Percentiles rank a stretch among this genome's conserved stretches.
Evolutionary conservation across 2,113 vertebrate genomes (phyloP).

Genomic region (Delphinapterus leucas): DNA sequence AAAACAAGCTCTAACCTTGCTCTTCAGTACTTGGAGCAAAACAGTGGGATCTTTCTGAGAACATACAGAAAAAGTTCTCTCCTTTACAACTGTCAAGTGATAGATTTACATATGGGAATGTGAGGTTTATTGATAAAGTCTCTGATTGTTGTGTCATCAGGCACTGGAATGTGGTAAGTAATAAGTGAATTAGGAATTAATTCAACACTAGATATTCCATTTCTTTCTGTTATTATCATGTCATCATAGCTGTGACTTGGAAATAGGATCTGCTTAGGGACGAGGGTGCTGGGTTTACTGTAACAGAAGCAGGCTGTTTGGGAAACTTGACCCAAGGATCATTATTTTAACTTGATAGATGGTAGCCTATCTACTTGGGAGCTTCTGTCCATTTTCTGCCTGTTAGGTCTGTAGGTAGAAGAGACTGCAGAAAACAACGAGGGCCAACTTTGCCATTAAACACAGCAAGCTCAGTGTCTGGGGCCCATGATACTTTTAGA

Average conservation of each 20-base stretch:
- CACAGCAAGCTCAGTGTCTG: neutral
- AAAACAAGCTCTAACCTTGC: neutral
- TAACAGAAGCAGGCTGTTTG: neutral
- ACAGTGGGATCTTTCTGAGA: neutral
- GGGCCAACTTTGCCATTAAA: neutral
- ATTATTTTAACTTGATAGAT: constrained; percentile 11
- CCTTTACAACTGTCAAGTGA: neutral
- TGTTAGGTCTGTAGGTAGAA: neutral
- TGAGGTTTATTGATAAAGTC: neutral
- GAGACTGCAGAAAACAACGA: neutral
- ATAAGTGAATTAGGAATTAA: neutral
- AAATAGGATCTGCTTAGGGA: constrained; percentile 15
- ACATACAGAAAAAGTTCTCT: neutral
- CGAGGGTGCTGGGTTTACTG: neutral
- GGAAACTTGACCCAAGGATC: constrained; percentile 6
- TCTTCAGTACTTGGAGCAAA: neutral
- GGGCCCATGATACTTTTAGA: neutral
- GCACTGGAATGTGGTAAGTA: neutral
- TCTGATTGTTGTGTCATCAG: neutral
- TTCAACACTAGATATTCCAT: neutral
- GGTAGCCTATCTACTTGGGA: neutral
- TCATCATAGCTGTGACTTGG: neutral
- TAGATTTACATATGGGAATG: neutral
- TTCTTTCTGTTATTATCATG: neutral
- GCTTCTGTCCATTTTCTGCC: neutral